Evolutionary conservation across 1,140 invertebrate genomes (phyloP), one percentile per base, ranked within the genome.

Genomic region (Diprion similis): DNA sequence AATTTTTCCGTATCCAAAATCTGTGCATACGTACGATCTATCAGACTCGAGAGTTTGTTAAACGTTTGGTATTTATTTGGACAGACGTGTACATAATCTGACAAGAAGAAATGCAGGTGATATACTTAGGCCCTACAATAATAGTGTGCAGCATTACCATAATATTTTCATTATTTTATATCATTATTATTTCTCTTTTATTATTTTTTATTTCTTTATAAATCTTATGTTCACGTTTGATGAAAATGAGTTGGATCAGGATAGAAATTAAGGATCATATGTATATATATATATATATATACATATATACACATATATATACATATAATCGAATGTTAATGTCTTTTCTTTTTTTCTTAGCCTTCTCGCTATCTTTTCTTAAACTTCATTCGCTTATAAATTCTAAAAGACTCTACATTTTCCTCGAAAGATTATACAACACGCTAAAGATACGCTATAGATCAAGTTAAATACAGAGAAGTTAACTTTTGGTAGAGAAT

Each of bases 121-220:
- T 80, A 37, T 37, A 80, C 75, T 80, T 82, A 82, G 81, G 81
- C 81, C 81, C 81, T 81, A 78, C 75, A 76, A 74, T 68, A 75
- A 71, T 76, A 77, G 74, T 76, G 75, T 77, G 73, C 68, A 74
- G 75, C 77, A 66, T 76, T 73, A 77, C 70, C 71, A 59, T 76
- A 72, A 70, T 71, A 66, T 65, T 75, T 71, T 46, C 24, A 70
- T 45, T 68, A 70, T 69, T 77, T 76, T 68, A 48, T 51, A 59
- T 68, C 17, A 18, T 72, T 66, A 46, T 67, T 15, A 24, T 4
- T 67, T 68, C 24, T 46, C 19, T 66, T 66, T 24, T 66, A 17
- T 66, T 67, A 59, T n/a, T 13, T 48, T 73, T 73, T 69, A 64
- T 73, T 72, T 72, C 65, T 19, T 71, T 17, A 8, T n/a, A n/a